These are phyloP conservation scores for Gryllus longicercus DNA, from an alignment of 2,888 invertebrate species.

Conservation along the genomic window DNA sequence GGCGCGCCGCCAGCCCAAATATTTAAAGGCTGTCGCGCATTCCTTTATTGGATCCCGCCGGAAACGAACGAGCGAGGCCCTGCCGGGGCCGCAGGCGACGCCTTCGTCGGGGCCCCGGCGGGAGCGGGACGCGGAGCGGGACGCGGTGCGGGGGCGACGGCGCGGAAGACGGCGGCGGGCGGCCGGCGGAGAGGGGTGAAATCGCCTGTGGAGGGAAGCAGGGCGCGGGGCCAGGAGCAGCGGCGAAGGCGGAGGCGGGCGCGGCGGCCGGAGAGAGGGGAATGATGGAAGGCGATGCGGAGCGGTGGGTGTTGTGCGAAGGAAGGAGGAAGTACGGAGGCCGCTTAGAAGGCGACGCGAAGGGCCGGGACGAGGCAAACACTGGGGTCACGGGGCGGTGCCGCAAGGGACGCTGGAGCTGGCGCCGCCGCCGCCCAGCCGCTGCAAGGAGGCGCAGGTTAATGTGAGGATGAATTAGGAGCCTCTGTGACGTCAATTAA, in stretches of 20 bases:
- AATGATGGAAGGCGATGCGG: too few species aligned
- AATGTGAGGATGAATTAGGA: too few species aligned
- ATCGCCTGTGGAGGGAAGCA: background rate
- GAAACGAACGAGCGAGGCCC: background rate
- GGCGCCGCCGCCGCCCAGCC: too few species aligned
- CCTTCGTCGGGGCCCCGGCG: background rate
- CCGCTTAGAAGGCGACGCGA: too few species aligned
- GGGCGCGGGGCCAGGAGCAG: background rate
- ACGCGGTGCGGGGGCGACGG: background rate
- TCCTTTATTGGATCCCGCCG: constrained; percentile 17
- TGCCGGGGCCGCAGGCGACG: background rate
- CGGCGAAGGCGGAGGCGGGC: background rate
- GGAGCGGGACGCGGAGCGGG: background rate
- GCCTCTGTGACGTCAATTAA: too few species aligned
- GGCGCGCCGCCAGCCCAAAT: constrained; percentile 2
- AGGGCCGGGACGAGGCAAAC: too few species aligned
- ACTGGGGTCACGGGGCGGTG: too few species aligned
- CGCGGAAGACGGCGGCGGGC: background rate
- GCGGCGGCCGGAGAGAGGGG: background rate
- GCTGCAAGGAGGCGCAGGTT: too few species aligned
- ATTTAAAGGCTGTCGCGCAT: constrained; percentile 17
- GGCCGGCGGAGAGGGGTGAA: background rate
- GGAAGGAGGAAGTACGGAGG: too few species aligned
- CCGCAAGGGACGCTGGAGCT: too few species aligned
- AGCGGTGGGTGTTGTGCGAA: too few species aligned